Evolutionary conservation across 2,113 vertebrate species (phyloP).

Genomic region (Symphodus melops): DNA sequence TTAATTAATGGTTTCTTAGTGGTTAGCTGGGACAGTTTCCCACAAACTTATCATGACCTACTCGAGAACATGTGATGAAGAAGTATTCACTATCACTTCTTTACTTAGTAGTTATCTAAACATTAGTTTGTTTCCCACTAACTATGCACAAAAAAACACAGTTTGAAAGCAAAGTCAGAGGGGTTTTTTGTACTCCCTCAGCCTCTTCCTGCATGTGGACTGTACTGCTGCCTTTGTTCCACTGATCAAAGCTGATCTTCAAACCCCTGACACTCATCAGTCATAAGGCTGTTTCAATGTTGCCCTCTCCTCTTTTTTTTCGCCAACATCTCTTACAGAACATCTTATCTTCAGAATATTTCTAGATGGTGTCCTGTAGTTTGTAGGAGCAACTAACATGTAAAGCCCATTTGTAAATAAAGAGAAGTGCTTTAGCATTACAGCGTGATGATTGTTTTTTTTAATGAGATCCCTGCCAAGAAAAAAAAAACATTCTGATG

Average conservation of each 20-base stretch:
- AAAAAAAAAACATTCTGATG: no score
- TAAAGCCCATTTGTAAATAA: conserved; percentile 33
- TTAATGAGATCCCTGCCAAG: no score
- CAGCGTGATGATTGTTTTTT: conserved; percentile 17
- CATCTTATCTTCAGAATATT: no score
- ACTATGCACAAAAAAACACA: background rate
- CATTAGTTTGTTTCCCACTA: no score
- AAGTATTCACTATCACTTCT: no score
- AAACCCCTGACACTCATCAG: conserved; percentile 38
- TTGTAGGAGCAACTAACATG: conserved; percentile 19
- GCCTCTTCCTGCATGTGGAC: background rate
- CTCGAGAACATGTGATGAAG: no score
- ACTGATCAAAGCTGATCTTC: conserved; percentile 42
- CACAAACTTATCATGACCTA: no score
- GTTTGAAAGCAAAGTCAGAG: background rate
- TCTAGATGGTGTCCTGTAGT: no score
- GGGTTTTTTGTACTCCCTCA: background rate
- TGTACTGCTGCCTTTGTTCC: conserved; percentile 29
- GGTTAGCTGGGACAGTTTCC: no score
- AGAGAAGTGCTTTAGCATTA: conserved; percentile 31
- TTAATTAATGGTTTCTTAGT: no score
- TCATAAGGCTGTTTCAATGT: conserved; percentile 34
- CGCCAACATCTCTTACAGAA: conserved; percentile 3
- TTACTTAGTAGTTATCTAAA: no score
- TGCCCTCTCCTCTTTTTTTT: conserved; percentile 4